Evolutionary conservation across 2,113 vertebrate genomes (phyloP), one percentile per base, ranked within the genome.

Genomic region (Loxodonta africana): DNA sequence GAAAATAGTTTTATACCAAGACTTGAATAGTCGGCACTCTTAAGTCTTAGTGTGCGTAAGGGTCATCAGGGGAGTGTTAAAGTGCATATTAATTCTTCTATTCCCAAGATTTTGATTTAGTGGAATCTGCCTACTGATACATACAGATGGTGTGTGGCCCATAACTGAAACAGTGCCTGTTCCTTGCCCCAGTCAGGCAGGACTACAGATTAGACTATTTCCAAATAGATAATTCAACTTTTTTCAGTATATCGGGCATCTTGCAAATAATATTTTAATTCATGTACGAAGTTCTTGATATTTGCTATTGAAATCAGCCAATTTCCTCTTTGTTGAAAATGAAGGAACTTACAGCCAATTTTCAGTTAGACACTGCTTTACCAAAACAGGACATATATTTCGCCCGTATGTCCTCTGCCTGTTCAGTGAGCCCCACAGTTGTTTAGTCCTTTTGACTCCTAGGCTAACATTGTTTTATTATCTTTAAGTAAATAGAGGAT

Each of bases 31-130:
- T n/a, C 1, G 25, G 69, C 33, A 11, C 41, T 11, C 2, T 46
- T 18, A 21, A 18, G 41, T 53, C 33, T 25, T 8, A 7, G 57
- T 8, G 33, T 9, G 30, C 21, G 0, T 0, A 1, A 21, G 5
- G 26, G 1, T 17, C 0, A 1, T 41, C 9, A 11, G 8, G 6
- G 71, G 23, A 37, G 14, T 30, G 28, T 23, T 30, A 6, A 12
- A 6, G 3, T 14, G 71, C 23, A 48, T 9, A 1, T 57, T 17
- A 20, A 1, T 1, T 18, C 15, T 46, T 62, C 26, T 21, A 1
- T 2, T 14, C 23, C n/a, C 8, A 73, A 25, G 21, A 5, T 57
- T 11, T 18, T 69, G 33, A 7, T 44, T 62, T 0, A 1, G 74
- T 77, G 41, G 44, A n/a, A 3, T 18, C 11, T n/a, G 41, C 2